Base-by-base conservation (phyloP, 2,888 invertebrate species). In the Harmothoe impar region DNA sequence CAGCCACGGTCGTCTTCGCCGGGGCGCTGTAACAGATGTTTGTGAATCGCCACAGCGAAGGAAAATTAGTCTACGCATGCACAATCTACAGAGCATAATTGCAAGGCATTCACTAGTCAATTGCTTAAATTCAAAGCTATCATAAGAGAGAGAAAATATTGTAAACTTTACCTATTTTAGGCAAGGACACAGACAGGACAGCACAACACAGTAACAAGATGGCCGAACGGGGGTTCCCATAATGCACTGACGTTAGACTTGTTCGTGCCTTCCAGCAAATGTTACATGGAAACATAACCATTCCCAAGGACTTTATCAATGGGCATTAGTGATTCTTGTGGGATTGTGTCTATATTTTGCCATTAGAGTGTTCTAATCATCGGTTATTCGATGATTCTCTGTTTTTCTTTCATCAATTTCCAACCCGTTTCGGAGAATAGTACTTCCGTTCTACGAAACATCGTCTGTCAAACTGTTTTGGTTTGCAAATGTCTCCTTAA, bases 111-210 rank as follows among this genome's bases (percentile, higher is more conserved):
- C 15, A 52, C 25, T 31, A 31, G 23, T 86, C 0, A 56, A 25
- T 10, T 54, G 56, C 52, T 86, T 29, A 54, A 54, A 31, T 54
- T 25, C 20, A 86, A 86, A 86, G 29, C 15, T 86, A 56, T 86
- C 29, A 52, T 54, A 54, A 86, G 56, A 56, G 52, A 54, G 29
- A 56, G 56, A 31, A 86, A 86, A 86, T 86, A 86, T 25, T 31
- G 86, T 86, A 54, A 54, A 86, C 86, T 54, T 86, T 86, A 86
- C 86, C 86, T 86, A 86, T 86, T 86, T 86, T 86, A 86, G 86
- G 86, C 86, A 86, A 86, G 86, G 86, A 86, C 86, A 86, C 86
- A 86, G 54, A 86, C 86, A 86, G 86, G 86, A 86, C 86, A 86
- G 86, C 86, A 86, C 86, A 86, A 86, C 86, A 86, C 84, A 84